phyloP scores from a whole-genome alignment of 2,797 vertebrate genomes.

The Lepus oiostolus region DNA sequence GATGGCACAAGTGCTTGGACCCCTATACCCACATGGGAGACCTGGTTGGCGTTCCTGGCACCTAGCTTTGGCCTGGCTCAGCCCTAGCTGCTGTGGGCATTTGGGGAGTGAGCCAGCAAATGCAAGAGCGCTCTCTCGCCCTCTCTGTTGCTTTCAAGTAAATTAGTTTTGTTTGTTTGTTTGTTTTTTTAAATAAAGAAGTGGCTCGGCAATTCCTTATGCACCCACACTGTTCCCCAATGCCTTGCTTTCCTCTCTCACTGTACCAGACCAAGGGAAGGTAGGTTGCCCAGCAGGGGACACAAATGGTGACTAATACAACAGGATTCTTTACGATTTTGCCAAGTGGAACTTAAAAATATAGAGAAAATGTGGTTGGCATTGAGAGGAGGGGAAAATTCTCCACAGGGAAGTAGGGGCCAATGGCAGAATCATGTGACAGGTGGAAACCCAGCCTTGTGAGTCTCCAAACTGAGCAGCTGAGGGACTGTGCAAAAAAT shows the following conservation, averaged over 20 bases:
- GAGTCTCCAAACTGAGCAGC: neutral
- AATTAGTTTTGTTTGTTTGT: too few species aligned
- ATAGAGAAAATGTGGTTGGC: neutral
- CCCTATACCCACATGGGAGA: too few species aligned
- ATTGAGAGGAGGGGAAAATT: neutral
- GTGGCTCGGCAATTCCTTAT: neutral
- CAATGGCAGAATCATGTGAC: neutral
- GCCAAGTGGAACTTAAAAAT: neutral
- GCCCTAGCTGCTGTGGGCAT: too few species aligned
- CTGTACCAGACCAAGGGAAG: neutral
- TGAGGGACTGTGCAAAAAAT: neutral
- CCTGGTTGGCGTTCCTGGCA: too few species aligned
- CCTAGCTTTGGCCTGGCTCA: too few species aligned
- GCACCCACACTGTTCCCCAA: neutral
- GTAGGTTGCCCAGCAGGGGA: neutral
- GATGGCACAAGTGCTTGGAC: too few species aligned
- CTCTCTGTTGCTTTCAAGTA: too few species aligned
- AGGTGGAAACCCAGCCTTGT: neutral
- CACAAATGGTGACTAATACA: neutral
- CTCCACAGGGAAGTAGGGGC: neutral
- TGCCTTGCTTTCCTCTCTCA: neutral
- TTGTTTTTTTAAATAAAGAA: neutral
- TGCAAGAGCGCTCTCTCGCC: too few species aligned
- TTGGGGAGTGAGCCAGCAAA: too few species aligned
- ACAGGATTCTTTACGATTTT: neutral